Base-by-base conservation (phyloP, 2,888 invertebrate genomes). In the Eledone cirrhosa region DNA sequence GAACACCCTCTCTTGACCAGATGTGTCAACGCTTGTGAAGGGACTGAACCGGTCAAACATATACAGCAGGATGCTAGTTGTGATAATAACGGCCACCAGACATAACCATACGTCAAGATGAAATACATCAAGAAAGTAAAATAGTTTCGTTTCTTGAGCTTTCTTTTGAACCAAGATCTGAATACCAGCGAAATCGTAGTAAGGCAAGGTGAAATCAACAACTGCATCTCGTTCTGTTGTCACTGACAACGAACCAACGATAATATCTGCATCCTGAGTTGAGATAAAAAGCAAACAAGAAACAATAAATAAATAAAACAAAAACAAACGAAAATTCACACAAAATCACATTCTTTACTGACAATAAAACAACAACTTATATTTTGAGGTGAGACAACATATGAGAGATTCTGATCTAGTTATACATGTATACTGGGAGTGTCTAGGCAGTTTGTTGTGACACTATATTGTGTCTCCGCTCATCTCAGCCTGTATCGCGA, bases 111-210 rank as follows among this genome's bases (percentile, higher is more conserved):
- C 97, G 90, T 97, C 96, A 0, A 95, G 91, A 5, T 95, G 93
- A 7, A 97, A 92, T 0, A 97, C 97, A 0, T 96, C 96, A 96
- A 97, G 96, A 91, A 97, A 97, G 91, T 96, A 96, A 91, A 97
- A 97, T 0, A 97, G 92, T 0, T 96, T 96, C 0, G 96, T 95
- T 89, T 95, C 94, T 0, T 94, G 92, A 0, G 94, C 93, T 0
- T 96, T 95, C 86, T 96, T 96, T 14, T 96, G 93, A 91, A 97
- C 96, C 0, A 95, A 96, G 83, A 97, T 97, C 14, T 95, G 93
- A 82, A 97, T 95, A 22, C 97, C 97, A 0, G 96, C 95, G 90
- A 96, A 95, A 85, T 97, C 96, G 86, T 95, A 97, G 91, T 97
- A 97, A 0, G 97, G 97, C 0, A 96, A 95, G 1, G 97, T 95